Conservation (phyloP, 2,888 invertebrate genomes). For the Magallana nippona region DNA sequence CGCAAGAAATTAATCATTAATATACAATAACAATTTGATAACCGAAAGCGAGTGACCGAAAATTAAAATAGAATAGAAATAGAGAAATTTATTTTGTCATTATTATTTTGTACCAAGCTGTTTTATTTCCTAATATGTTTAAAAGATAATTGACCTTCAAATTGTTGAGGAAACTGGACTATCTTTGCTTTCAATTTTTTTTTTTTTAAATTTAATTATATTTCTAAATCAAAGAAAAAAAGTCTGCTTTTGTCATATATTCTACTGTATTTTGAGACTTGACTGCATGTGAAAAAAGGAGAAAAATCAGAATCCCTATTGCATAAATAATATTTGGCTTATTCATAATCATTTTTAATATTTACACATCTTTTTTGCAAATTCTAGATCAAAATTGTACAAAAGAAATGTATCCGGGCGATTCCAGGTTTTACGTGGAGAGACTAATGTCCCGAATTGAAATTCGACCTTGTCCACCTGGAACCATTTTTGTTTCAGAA, state of each 20-base stretch:
- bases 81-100: not conserved
- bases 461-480: conserved; percentile 45
- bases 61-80: not conserved
- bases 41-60: conserved; percentile 1
- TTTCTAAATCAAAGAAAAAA: no score
- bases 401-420: conserved; percentile 8
- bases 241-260: no score
- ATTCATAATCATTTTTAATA: not conserved
- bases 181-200: no score
- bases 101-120: no score
- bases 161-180: no score
- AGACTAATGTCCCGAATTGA: conserved; percentile 20
- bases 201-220: no score
- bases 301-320: no score
- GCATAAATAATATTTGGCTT: no score
- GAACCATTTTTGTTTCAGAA: conserved; percentile 40
- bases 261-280: no score
- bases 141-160: no score
- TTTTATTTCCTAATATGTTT: no score
- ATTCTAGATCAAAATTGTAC: conserved; percentile 35
- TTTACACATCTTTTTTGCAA: not conserved
- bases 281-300: no score
- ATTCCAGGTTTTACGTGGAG: conserved; percentile 41
- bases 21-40: not conserved
- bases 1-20: not conserved